Evolutionary conservation across 2,797 vertebrate genomes (phyloP), one percentile per base, ranked within the genome.

Genomic region (Choloepus didactylus): DNA sequence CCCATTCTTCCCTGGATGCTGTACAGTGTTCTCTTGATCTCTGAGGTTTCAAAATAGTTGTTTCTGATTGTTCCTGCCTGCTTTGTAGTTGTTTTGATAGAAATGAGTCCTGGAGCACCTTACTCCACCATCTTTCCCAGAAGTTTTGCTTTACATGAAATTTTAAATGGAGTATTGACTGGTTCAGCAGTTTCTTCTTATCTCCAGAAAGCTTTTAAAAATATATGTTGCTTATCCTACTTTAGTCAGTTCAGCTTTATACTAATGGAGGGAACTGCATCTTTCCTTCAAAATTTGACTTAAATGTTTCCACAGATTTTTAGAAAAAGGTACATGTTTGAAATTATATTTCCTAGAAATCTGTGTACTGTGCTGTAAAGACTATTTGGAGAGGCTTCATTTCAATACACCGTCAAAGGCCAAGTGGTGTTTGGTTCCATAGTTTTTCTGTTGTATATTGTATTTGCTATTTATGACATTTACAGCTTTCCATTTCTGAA

Each of bases 281-380:
- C 14, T 38, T 95, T 95, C 67, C 35, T 88, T 81, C 64, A 64
- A 91, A 69, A 46, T 88, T 90, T 90, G 56, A 49, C 27, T 56
- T 80, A 87, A 64, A 92, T 87, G 29, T 73, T 96, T 85, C 31
- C 9, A 70, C 1, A 81, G 54, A 44, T 70, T 75, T 81, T 94
- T 93, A 15, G 1, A 15, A 49, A 88, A 46, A 60, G 19, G 54
- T n/a, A 12, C 2, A 44, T 76, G 31, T 82, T 76, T 85, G n/a
- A 93, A 95, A 72, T 41, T 49, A 46, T 86, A 93, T 70, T 87
- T 95, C 27, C 77, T 62, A 76, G n/a, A 94, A 94, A 94, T 86
- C 35, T 91, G 15, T 76, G n/a, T 89, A n/a, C 56, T 54, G 29
- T 35, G 31, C 9, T 89, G 25, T 84, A 56, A 77, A 82, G 77